phyloP scores from a whole-genome alignment of 2,113 vertebrate species.

The Rattus norvegicus region GRCr8 NC_086022.1:116952001-116952500 shows the following conservation, averaged over 20 bases:
- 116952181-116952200: neutral
- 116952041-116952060: neutral
- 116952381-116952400: neutral
- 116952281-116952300: neutral
- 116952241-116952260: neutral
- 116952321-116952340: neutral
- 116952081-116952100: neutral
- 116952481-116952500: neutral
- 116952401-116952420: conserved; percentile 30
- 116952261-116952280: neutral
- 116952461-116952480: neutral
- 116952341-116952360: neutral
- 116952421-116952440: neutral
- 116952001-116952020: neutral
- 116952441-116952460: neutral
- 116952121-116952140: neutral
- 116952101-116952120: no score
- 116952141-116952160: neutral
- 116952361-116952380: neutral
- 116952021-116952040: neutral
- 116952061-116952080: neutral
- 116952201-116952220: neutral
- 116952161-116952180: neutral
- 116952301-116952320: neutral
- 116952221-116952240: neutral